Base-by-base conservation (phyloP, 2,888 invertebrate species). In the Muscina levida region DNA sequence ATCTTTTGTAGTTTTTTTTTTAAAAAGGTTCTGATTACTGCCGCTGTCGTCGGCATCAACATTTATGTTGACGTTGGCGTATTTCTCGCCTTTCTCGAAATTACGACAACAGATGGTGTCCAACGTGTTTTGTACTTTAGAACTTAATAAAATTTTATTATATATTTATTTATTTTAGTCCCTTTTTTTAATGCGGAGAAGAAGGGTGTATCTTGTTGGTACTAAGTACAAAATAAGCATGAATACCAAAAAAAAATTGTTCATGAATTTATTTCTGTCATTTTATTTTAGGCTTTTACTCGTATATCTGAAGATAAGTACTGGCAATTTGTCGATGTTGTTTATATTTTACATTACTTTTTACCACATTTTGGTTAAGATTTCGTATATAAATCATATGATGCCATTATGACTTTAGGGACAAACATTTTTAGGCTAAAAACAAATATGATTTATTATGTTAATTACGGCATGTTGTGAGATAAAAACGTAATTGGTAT, bases 111-210 rank as follows among this genome's bases (percentile, higher is more conserved):
- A 31, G 31, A 31, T 31, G 31, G 31, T 31, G 3, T 37, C 39
- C 15, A 17, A 42, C 62, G 22, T 11, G 10, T 39, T 10, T 42
- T 11, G 37, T 6, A 24, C 1, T 42, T 42, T 31, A 39, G 65
- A 66, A 72, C 24, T 51, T 65, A 37, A 48, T 11, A 48, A 48
- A 57, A 31, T 42, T 53, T 65, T 67, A 26, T 46, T 37, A 57
- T 67, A 46, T 67, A n/a, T 5, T 31, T 31, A 5, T 31, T 31
- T 31, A 31, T 31, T 22, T 17, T 37, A 2, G 3, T 8, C 44
- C 1, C 11, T 66, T 22, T 62, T 62, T 22, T 62, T 62, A 13
- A 17, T 8, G 31, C 4, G 31, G 8, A 31, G 31, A 31, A 31
- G 31, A 3, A 31, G 31, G 8, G n/a, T 5, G 8, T 31, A 8